phyloP scores from a whole-genome alignment of 2,888 invertebrate genomes.

The Barypeithes pellucidus region DNA sequence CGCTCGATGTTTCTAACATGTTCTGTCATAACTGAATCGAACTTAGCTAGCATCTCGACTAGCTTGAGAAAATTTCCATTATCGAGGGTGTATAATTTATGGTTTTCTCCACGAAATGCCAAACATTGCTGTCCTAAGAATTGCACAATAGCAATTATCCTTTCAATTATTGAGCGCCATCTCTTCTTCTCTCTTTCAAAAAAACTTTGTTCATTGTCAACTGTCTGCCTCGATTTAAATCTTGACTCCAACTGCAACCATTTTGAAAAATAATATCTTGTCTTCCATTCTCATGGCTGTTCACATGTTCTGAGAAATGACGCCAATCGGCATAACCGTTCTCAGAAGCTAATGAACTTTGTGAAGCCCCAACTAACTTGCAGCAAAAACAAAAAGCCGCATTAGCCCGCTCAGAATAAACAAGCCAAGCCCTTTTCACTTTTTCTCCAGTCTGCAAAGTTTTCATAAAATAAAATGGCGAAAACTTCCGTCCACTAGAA shows the following conservation, averaged over 20 bases:
- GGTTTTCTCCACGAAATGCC: conserved; percentile 28
- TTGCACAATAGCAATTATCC: conserved; percentile 37
- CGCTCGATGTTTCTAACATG: background rate
- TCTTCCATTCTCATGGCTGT: conserved; percentile 35
- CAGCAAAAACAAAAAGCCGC: too few species aligned
- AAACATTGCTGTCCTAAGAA: conserved; percentile 33
- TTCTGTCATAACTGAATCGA: conserved; percentile 6
- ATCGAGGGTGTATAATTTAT: conserved; percentile 9
- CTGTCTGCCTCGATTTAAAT: conserved; percentile 12
- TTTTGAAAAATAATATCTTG: conserved; percentile 19
- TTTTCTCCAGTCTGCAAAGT: too few species aligned
- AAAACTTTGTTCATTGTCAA: conserved; percentile 13
- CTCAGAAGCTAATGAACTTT: too few species aligned
- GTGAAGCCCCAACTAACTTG: too few species aligned
- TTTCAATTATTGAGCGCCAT: conserved; percentile 29
- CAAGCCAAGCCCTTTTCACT: too few species aligned
- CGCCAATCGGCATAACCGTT: background rate
- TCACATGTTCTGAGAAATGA: conserved; percentile 4
- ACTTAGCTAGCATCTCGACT: conserved; percentile 37
- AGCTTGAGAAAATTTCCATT: conserved; percentile 36
- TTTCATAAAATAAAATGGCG: too few species aligned
- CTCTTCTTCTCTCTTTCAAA: conserved; percentile 32
- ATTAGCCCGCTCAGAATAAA: too few species aligned
- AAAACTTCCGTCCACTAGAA: too few species aligned
- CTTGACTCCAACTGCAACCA: conserved; percentile 28